phyloP scores from a whole-genome alignment of 2,888 invertebrate species.

The Drosophila maculinotata region DNA sequence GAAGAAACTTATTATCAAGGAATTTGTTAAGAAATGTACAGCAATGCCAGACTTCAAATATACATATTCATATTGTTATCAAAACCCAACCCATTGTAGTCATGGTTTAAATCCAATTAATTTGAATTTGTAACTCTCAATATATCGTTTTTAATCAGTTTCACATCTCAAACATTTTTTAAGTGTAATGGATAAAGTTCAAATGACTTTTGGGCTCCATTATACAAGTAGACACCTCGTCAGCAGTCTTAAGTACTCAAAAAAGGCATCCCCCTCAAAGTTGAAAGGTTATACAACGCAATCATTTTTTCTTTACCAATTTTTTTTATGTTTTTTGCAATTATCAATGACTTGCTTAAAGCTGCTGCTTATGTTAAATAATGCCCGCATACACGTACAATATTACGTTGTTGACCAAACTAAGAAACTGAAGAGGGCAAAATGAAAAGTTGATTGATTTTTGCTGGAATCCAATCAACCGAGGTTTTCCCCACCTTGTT shows the following conservation, averaged over 20 bases:
- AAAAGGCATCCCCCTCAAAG: background rate
- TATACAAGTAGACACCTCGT: constrained; percentile 5
- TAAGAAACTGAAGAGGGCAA: constrained; percentile 16
- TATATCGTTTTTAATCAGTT: background rate
- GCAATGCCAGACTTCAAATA: no score
- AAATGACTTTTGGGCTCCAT: background rate
- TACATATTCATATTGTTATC: no score
- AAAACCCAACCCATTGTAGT: no score
- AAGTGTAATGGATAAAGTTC: background rate
- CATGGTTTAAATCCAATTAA: no score
- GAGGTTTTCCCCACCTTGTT: constrained; percentile 40
- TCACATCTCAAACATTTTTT: background rate
- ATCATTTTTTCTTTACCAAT: constrained; percentile 5
- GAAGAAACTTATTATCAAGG: no score
- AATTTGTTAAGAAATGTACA: no score
- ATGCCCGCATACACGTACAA: constrained; percentile 19
- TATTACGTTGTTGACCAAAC: constrained; percentile 47
- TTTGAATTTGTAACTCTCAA: background rate
- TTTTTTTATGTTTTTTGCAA: background rate
- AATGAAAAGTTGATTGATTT: constrained; percentile 64
- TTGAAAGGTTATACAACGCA: constrained; percentile 11
- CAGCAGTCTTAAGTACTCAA: background rate
- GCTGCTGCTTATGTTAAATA: constrained; percentile 15
- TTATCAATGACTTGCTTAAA: constrained; percentile 45
- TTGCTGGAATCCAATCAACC: constrained; percentile 54